A percentile compares a stretch with the other conserved stretches of the same genome.
Evolutionary conservation across 2,113 vertebrate genomes (phyloP).

Genomic region (Tauraco erythrolophus): DNA sequence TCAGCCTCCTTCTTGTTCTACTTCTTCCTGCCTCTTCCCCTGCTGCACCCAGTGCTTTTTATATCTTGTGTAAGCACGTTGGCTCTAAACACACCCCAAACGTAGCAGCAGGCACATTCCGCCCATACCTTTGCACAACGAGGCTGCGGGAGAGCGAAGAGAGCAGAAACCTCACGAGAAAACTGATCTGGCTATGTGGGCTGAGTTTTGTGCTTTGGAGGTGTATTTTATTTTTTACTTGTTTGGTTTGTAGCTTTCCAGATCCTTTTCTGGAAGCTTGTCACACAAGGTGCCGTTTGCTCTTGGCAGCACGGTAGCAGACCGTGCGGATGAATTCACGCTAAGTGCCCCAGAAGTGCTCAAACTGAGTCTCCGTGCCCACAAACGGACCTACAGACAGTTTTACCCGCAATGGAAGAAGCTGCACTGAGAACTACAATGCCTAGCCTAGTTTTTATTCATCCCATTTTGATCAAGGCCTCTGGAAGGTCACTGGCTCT

Average conservation of each 20-base stretch:
- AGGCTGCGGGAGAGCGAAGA: background rate
- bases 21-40: background rate
- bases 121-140: background rate
- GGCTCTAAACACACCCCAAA: background rate
- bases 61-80: background rate
- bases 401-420: conserved; percentile 57
- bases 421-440: conserved; percentile 18
- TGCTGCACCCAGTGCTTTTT: background rate
- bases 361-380: conserved; percentile 45
- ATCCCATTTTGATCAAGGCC: conserved; percentile 63
- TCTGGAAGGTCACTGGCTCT: conserved; percentile 75
- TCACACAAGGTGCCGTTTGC: background rate
- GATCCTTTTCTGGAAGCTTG: background rate
- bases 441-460: conserved; percentile 72
- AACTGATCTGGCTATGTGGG: background rate
- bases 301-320: background rate
- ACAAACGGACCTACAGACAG: conserved; percentile 23
- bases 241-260: background rate
- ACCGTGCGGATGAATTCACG: background rate
- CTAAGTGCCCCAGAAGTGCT: conserved; percentile 27
- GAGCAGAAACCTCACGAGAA: background rate
- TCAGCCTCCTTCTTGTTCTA: background rate
- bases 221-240: background rate
- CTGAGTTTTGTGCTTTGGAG: background rate
- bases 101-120: background rate